Conservation (phyloP, 2,888 invertebrate genomes). For the Pseudanteris insignis region DNA sequence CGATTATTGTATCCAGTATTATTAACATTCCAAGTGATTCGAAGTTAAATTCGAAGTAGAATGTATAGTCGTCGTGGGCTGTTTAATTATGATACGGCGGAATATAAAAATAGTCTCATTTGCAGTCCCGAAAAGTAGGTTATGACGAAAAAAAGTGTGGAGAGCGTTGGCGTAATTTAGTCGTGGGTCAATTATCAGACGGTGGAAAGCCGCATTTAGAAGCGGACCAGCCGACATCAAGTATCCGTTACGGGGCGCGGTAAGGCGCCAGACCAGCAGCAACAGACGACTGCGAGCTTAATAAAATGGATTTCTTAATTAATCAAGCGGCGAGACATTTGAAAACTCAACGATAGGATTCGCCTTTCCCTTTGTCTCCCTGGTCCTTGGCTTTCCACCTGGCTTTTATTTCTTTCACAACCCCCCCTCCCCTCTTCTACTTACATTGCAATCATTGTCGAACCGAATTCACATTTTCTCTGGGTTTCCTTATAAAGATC, state of each 20-base stretch:
- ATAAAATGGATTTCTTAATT: constrained; percentile 44
- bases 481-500: too few species aligned
- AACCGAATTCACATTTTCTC: too few species aligned
- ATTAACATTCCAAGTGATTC: constrained; percentile 8
- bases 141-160: constrained; percentile 16
- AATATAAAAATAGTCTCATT: constrained; percentile 29
- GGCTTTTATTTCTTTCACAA: too few species aligned
- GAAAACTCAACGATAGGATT: too few species aligned
- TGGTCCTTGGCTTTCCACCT: too few species aligned
- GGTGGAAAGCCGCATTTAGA: constrained; percentile 24
- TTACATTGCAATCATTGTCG: too few species aligned
- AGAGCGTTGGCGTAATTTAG: constrained; percentile 20
- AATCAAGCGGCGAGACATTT: constrained; percentile 26
- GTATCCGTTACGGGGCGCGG: constrained; percentile 22
- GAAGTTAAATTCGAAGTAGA: neutral
- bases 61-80: constrained; percentile 14
- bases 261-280: constrained; percentile 15
- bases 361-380: too few species aligned
- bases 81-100: constrained; percentile 27
- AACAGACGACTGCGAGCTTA: constrained; percentile 23
- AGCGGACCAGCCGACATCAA: constrained; percentile 28
- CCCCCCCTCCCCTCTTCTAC: too few species aligned
- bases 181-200: constrained; percentile 33
- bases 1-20: constrained; percentile 24
- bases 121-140: constrained; percentile 20